Conservation (phyloP, 2,113 vertebrate species). For the Phainopepla nitens region DNA sequence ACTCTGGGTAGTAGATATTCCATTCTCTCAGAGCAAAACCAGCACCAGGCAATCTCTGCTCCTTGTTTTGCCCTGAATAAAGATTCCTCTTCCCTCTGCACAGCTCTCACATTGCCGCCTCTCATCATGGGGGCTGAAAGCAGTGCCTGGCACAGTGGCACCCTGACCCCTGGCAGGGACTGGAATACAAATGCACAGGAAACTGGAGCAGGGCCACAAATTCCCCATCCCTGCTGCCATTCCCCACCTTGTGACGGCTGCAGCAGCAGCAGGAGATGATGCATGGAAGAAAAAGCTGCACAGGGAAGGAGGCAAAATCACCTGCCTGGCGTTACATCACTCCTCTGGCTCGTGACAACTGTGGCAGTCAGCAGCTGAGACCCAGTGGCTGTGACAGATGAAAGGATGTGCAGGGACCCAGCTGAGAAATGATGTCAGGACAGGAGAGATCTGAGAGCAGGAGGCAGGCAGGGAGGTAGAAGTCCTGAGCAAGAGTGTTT, state of each 20-base stretch:
- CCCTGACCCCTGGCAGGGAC: not conserved
- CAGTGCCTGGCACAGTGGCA: not conserved
- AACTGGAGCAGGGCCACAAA: accelerated
- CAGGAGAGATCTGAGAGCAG: not conserved
- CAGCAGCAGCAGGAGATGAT: not conserved
- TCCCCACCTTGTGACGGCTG: accelerated
- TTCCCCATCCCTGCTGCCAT: not conserved
- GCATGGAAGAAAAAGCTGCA: not conserved
- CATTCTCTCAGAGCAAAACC: not conserved
- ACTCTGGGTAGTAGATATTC: not conserved
- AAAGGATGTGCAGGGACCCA: not conserved
- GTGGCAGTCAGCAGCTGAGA: not conserved
- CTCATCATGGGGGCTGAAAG: accelerated
- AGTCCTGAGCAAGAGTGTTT: not conserved
- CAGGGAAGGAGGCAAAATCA: not conserved
- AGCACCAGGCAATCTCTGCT: not conserved
- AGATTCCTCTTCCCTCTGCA: not conserved
- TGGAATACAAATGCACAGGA: not conserved
- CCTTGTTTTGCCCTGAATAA: not conserved
- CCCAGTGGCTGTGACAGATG: not conserved
- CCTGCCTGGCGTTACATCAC: not conserved
- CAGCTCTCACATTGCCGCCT: not conserved
- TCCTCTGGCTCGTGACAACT: not conserved
- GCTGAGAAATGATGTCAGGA: not conserved
- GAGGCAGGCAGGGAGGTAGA: not conserved